Base-by-base conservation (phyloP, 2,888 invertebrate genomes). In the Oligia fasciuncula region DNA sequence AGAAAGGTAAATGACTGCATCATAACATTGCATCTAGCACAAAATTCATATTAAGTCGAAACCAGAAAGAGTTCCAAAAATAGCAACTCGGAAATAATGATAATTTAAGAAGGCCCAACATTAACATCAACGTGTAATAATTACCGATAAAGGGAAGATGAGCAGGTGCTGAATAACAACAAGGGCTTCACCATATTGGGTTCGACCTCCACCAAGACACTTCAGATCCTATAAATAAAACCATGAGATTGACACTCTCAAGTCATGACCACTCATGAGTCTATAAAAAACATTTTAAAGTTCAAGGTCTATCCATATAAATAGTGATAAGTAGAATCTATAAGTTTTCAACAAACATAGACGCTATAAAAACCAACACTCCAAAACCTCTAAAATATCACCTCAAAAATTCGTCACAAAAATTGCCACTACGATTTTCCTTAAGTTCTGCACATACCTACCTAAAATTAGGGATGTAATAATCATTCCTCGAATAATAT, bases 401-500 rank as follows among this genome's bases (percentile, higher is more conserved):
- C 2, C 14, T 4, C 5, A 35, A 46, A 81, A 54, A 74, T 35
- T 35, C 14, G 4, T 13, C n/a, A 19, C 19, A 13, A 14, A 60
- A 60, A 73, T 60, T 57, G 13, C 4, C 49, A 35, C 14, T 3
- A 40, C 2, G 0, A 3, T 69, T 80, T 76, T 84, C 68, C 80
- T 46, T 29, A 65, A 40, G 23, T 72, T 62, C 17, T 49, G 29
- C 57, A n/a, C 51, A n/a, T 29, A 23, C 23, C 19, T 29, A 23
- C 23, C 19, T 43, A n/a, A 72, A 73, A 74, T 71, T 57, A 51
- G 35, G 46, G 13, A 51, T 35, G 43, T 35, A 35, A 17, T 51
- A 77, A 75, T 69, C 40, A 75, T 71, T 79, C 81, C 35, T 84
- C 65, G 84, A 81, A 80, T 79, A 68, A 81, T 11, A 76, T 29